Percentiles rank a stretch among this genome's conserved stretches.
Conservation (phyloP, 1,140 invertebrate genomes). For the Diorhabda carinulata region DNA sequence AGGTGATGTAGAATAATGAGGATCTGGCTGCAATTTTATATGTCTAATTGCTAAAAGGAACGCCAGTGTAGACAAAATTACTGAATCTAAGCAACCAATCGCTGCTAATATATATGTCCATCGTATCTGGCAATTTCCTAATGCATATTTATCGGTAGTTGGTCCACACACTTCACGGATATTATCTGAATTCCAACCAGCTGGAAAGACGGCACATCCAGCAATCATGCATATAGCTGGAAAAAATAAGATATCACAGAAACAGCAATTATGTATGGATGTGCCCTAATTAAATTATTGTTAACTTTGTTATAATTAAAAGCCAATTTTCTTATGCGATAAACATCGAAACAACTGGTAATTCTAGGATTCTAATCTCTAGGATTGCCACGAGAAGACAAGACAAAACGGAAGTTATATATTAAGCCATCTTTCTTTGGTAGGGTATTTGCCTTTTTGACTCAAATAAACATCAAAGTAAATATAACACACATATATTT, state of each 20-base stretch:
- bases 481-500: no score
- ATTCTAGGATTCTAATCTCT: no score
- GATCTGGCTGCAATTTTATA: conserved; percentile 78
- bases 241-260: conserved; percentile 3
- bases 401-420: no score
- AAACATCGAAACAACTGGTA: no score
- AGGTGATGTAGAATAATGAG: conserved; percentile 56
- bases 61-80: conserved; percentile 83
- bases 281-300: no score
- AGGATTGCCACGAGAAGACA: no score
- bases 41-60: conserved; percentile 90
- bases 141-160: conserved; percentile 68
- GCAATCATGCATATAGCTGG: conserved; percentile 75
- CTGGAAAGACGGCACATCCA: conserved; percentile 86
- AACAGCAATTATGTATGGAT: no score
- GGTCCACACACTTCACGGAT: conserved; percentile 82
- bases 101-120: conserved; percentile 95
- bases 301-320: no score
- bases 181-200: conserved; percentile 82
- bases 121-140: conserved; percentile 80
- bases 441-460: no score
- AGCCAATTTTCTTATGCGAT: no score
- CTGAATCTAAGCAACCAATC: conserved; percentile 86
- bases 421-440: no score
- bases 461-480: no score